A percentile compares a stretch with the other conserved stretches of the same genome.
phyloP scores from a whole-genome alignment of 2,888 invertebrate genomes.

The Parnassius glacialis region DNA sequence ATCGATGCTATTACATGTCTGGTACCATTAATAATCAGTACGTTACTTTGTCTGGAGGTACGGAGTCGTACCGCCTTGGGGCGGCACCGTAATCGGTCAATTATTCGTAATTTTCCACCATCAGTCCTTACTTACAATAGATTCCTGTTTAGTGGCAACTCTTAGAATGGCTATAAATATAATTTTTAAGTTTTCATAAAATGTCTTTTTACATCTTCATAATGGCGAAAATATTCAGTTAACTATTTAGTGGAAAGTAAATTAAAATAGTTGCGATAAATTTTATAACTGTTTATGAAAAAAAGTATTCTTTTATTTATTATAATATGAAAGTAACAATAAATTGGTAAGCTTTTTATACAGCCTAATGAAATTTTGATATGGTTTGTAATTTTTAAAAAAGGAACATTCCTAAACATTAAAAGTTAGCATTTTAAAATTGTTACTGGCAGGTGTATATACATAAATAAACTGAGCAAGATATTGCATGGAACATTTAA shows the following conservation, averaged over 20 bases:
- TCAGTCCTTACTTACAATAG: slow-evolving; percentile 73
- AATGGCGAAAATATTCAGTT: too few relatives aligned
- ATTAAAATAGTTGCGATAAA: too few relatives aligned
- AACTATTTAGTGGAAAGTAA: too few relatives aligned
- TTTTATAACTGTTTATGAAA: too few relatives aligned
- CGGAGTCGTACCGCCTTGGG: slow-evolving; percentile 46
- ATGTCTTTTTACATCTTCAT: neutral
- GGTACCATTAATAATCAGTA: slow-evolving; percentile 75
- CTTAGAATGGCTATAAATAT: slow-evolving; percentile 55
- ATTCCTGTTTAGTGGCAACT: slow-evolving; percentile 44
- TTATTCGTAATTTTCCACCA: slow-evolving; percentile 79
- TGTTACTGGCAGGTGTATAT: slow-evolving; percentile 29
- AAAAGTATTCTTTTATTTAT: too few relatives aligned
- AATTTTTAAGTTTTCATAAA: neutral
- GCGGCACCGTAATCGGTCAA: slow-evolving; percentile 69
- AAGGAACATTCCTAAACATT: too few relatives aligned
- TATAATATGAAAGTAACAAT: too few relatives aligned
- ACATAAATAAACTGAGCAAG: slow-evolving; percentile 17
- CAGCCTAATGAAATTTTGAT: too few relatives aligned
- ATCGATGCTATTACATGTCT: slow-evolving; percentile 77
- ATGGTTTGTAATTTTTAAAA: too few relatives aligned
- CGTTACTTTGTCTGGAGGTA: slow-evolving; percentile 52
- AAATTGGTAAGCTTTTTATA: too few relatives aligned
- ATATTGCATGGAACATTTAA: slow-evolving; percentile 39
- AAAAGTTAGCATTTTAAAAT: neutral